Percentiles rank a stretch among this genome's conserved stretches.
These are phyloP conservation scores for Ichneumon xanthorius DNA, from an alignment of 2,888 invertebrate species.

Conservation along the genomic window DNA sequence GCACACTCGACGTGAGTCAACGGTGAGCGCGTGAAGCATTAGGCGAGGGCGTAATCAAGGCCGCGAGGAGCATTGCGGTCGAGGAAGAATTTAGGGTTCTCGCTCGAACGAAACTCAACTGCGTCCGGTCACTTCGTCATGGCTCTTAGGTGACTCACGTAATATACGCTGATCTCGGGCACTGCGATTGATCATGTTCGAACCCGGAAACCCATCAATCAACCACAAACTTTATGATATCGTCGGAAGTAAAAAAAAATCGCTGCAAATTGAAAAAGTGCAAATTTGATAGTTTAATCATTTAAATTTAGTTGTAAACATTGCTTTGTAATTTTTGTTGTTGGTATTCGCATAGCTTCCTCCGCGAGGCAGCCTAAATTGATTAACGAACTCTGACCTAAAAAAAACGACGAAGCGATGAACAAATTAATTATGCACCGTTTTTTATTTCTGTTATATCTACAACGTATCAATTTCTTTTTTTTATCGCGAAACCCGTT, in stretches of 20 bases:
- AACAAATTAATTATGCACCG: too few species aligned
- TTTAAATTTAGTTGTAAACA: too few species aligned
- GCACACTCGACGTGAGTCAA: conserved; percentile 23
- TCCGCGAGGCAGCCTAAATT: too few species aligned
- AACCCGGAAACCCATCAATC: conserved; percentile 1
- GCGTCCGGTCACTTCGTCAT: conserved; percentile 33
- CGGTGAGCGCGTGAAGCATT: conserved; percentile 2
- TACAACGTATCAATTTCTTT: too few species aligned
- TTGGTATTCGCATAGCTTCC: too few species aligned
- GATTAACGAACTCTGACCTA: too few species aligned
- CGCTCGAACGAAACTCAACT: conserved; percentile 30
- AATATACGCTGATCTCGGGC: neutral
- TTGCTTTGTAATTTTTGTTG: too few species aligned
- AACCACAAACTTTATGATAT: neutral
- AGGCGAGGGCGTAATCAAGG: conserved; percentile 34
- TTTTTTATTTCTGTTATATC: too few species aligned
- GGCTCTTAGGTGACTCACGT: conserved; percentile 8
- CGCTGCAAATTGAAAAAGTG: too few species aligned
- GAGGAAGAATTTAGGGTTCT: conserved; percentile 36
- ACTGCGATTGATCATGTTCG: neutral
- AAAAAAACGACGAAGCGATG: too few species aligned
- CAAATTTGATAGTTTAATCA: too few species aligned
- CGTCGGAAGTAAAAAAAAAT: neutral
- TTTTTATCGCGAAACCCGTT: neutral
- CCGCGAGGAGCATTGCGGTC: conserved; percentile 11